Conservation (phyloP, 2,888 invertebrate genomes). For the Diploptera punctata region DNA sequence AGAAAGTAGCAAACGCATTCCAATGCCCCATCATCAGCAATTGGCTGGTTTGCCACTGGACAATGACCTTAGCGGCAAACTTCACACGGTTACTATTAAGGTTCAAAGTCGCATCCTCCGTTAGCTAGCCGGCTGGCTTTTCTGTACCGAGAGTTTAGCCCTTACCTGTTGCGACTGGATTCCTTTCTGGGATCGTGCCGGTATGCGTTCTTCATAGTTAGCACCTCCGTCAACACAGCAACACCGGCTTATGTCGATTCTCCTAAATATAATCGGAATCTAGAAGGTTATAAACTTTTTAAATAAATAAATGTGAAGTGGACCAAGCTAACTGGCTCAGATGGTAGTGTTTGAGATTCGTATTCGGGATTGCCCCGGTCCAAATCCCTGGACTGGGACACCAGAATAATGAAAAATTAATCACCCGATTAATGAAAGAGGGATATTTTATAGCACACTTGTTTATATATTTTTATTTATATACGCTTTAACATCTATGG, state of each 20-base stretch:
- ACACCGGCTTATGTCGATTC: conserved; percentile 12
- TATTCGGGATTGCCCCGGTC: too few species aligned
- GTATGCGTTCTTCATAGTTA: conserved; percentile 2
- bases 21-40: conserved; percentile 17
- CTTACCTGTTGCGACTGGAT: conserved; percentile 27
- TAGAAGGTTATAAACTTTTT: too few species aligned
- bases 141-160: conserved; percentile 7
- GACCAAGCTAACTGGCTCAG: too few species aligned
- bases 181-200: conserved; percentile 17
- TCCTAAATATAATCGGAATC: too few species aligned
- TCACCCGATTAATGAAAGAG: too few species aligned
- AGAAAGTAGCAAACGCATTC: conserved; percentile 32
- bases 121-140: conserved; percentile 15
- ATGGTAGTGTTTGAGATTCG: too few species aligned
- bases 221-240: neutral
- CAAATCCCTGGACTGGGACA: too few species aligned
- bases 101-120: conserved; percentile 32
- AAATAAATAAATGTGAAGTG: too few species aligned
- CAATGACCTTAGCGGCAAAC: conserved; percentile 36
- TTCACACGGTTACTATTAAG: conserved; percentile 32
- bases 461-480: too few species aligned
- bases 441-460: too few species aligned
- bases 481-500: too few species aligned
- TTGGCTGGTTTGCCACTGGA: conserved; percentile 34
- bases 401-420: too few species aligned